Conservation (phyloP, 2,113 vertebrate genomes). For the Osmerus eperlanus region DNA sequence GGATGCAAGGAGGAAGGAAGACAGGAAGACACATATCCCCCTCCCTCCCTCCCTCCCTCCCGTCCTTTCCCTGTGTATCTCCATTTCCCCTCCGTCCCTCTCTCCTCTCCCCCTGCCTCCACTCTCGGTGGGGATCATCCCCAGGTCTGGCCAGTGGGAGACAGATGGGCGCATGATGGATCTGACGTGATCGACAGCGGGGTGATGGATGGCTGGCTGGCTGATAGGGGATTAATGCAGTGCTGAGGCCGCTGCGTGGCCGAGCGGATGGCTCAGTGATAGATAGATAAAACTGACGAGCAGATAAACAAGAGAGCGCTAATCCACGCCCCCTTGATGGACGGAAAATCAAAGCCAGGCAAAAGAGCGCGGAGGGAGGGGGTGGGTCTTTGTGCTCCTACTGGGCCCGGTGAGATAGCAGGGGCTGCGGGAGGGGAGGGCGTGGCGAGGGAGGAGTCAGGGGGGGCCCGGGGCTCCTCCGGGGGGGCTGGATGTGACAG, state of each 20-base stretch:
- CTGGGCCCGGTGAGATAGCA: constrained; percentile 33
- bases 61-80: constrained; percentile 36
- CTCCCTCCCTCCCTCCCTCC: constrained; percentile 46
- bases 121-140: constrained; percentile 54
- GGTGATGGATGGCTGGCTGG: constrained; percentile 74
- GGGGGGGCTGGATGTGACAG: not conserved
- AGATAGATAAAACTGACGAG: constrained; percentile 76
- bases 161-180: constrained; percentile 80
- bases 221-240: constrained; percentile 78
- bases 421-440: constrained; percentile 1
- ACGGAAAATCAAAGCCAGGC: constrained; percentile 73
- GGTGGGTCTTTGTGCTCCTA: constrained; percentile 37
- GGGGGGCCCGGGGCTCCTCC: not conserved
- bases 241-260: constrained; percentile 53
- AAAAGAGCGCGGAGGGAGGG: constrained; percentile 51
- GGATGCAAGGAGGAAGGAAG: constrained; percentile 17
- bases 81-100: constrained; percentile 45
- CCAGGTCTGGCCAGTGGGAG: constrained; percentile 58
- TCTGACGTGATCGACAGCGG: constrained; percentile 74
- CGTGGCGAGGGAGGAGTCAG: not conserved
- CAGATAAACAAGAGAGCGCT: constrained; percentile 76
- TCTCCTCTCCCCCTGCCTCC: constrained; percentile 41
- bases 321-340: constrained; percentile 74
- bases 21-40: constrained; percentile 21
- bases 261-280: constrained; percentile 66